Conservation (phyloP, 1,140 invertebrate species). For the Penaeus indicus region DNA sequence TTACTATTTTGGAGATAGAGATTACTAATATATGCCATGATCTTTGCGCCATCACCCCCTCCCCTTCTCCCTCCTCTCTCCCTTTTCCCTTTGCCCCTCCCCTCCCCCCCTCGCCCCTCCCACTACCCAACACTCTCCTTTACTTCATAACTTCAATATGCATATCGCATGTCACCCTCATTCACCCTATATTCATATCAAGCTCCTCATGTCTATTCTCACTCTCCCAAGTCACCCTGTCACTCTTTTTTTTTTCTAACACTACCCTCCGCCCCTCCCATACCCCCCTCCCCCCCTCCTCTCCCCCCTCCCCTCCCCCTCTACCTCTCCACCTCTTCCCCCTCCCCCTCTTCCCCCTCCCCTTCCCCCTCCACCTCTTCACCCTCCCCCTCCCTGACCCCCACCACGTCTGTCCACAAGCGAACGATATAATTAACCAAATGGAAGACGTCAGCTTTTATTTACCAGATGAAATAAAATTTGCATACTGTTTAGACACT, state of each 20-base stretch:
- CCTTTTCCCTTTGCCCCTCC: too few species aligned
- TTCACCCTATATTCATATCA: too few species aligned
- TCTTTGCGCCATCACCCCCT: too few species aligned
- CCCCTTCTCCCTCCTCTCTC: too few species aligned
- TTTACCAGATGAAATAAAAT: conserved; percentile 53
- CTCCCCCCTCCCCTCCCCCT: neutral
- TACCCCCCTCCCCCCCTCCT: neutral
- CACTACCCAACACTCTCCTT: too few species aligned
- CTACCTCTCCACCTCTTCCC: neutral
- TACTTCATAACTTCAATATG: too few species aligned
- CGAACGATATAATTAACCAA: conserved; percentile 56
- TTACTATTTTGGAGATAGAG: too few species aligned
- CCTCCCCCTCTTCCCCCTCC: neutral
- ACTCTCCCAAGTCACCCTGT: too few species aligned
- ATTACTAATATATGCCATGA: too few species aligned
- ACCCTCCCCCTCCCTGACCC: neutral
- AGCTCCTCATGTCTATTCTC: too few species aligned
- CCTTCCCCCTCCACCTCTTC: neutral
- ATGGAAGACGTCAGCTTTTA: conserved; percentile 59
- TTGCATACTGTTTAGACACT: conserved; percentile 23
- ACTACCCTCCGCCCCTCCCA: neutral
- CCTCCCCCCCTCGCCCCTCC: too few species aligned
- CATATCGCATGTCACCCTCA: too few species aligned
- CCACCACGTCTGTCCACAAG: neutral
- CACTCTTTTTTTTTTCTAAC: neutral